A percentile compares a stretch with the other conserved stretches of the same genome.
Evolutionary conservation across 2,888 invertebrate genomes (phyloP).

Genomic region (Dryobota labecula): DNA sequence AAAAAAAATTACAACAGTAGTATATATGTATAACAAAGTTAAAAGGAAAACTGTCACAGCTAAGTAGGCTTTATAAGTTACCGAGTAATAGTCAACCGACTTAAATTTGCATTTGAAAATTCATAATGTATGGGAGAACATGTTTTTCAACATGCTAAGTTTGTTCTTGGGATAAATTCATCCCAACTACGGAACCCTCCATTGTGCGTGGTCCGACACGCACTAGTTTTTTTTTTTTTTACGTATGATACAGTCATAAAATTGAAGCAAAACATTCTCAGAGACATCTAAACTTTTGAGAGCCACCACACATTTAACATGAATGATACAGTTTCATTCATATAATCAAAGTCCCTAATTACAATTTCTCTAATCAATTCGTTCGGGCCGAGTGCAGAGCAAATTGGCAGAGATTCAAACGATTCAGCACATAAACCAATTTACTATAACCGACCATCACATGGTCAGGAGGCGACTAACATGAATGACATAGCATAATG

Average conservation of each 20-base stretch:
- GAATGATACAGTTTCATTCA: conserved; percentile 59
- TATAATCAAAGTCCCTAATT: conserved; percentile 50
- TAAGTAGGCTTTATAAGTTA: no score
- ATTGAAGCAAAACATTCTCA: not conserved
- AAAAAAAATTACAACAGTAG: no score
- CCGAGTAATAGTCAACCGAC: no score
- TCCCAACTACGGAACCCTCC: no score
- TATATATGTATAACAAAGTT: no score
- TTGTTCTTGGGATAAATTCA: no score
- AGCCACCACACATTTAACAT: conserved; percentile 20
- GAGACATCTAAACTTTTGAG: not conserved
- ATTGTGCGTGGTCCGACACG: no score
- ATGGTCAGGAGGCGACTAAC: conserved; percentile 61
- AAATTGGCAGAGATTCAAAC: conserved; percentile 67
- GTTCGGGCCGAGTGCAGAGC: conserved; percentile 49
- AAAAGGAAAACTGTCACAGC: no score
- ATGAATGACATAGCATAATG: conserved; percentile 78
- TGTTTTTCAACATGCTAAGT: no score
- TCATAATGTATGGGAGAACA: no score
- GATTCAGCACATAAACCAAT: conserved; percentile 59
- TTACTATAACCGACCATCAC: conserved; percentile 58
- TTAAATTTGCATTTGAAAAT: no score
- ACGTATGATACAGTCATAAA: not conserved
- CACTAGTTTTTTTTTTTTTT: not conserved
- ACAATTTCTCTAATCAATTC: conserved; percentile 59